Conservation (phyloP, 2,888 invertebrate species). For the Macaria notata region DNA sequence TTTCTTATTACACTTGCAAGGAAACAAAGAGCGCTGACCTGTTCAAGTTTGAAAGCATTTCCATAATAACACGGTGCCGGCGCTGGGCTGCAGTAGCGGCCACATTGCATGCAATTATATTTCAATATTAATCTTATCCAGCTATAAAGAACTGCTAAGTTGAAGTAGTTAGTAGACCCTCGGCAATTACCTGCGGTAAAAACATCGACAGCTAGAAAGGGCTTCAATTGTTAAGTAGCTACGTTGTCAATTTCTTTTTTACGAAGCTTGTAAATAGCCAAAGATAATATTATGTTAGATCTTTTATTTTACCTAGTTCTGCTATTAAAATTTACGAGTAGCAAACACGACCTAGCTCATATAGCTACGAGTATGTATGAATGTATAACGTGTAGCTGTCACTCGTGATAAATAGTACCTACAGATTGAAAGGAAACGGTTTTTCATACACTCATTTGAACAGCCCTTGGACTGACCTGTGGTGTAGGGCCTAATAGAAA, state of each 20-base stretch:
- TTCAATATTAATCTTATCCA: slow-evolving; percentile 59
- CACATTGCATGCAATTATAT: slow-evolving; percentile 62
- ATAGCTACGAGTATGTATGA: no score
- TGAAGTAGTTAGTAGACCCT: slow-evolving; percentile 2
- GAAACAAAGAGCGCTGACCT: slow-evolving; percentile 64
- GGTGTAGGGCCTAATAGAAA: slow-evolving; percentile 24
- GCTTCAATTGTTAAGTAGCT: neutral
- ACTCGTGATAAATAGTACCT: neutral
- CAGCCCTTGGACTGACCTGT: slow-evolving; percentile 11
- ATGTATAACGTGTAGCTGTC: no score
- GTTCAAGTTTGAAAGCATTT: slow-evolving; percentile 62
- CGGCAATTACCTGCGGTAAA: slow-evolving; percentile 32
- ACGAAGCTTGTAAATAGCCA: no score
- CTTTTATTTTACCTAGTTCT: no score
- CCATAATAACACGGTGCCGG: slow-evolving; percentile 65
- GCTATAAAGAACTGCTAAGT: slow-evolving; percentile 43
- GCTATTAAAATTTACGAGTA: no score
- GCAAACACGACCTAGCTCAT: no score
- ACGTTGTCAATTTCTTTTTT: neutral
- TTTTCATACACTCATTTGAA: slow-evolving; percentile 10
- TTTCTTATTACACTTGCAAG: slow-evolving; percentile 50
- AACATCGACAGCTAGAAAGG: slow-evolving; percentile 10
- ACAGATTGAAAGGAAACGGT: slow-evolving; percentile 7
- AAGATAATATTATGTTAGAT: no score
- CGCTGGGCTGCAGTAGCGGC: slow-evolving; percentile 35